Percentiles rank a stretch among this genome's conserved stretches.
phyloP scores from a whole-genome alignment of 2,888 invertebrate genomes.

The Apoda limacodes region DNA sequence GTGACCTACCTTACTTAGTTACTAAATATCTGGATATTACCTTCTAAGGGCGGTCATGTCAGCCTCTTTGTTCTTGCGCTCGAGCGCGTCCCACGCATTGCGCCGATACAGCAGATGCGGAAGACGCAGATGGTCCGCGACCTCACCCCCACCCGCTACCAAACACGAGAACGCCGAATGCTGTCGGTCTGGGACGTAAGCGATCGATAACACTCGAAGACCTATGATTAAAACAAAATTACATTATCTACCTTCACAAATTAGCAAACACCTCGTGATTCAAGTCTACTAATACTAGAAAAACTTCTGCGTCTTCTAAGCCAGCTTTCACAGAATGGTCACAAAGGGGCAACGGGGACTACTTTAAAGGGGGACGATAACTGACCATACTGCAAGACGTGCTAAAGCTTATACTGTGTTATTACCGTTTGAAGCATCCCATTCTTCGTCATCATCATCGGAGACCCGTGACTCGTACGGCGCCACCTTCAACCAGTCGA shows the following conservation, averaged over 20 bases:
- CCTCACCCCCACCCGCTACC: slow-evolving; percentile 90
- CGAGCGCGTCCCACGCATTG: slow-evolving; percentile 67
- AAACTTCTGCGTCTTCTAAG: too few relatives aligned
- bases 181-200: slow-evolving; percentile 86
- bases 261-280: too few relatives aligned
- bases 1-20: too few relatives aligned
- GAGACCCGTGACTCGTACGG: slow-evolving; percentile 76
- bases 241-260: not conserved
- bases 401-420: too few relatives aligned
- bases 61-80: slow-evolving; percentile 51
- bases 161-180: slow-evolving; percentile 91
- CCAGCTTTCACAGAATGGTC: too few relatives aligned
- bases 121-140: slow-evolving; percentile 89
- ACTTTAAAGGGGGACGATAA: too few relatives aligned
- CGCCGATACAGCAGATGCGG: slow-evolving; percentile 87
- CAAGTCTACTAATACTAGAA: too few relatives aligned
- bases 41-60: slow-evolving; percentile 53
- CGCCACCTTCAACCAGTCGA: slow-evolving; percentile 90
- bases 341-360: too few relatives aligned
- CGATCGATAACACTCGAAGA: slow-evolving; percentile 84
- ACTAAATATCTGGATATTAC: too few relatives aligned
- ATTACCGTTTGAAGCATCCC: slow-evolving; percentile 80
- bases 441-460: slow-evolving; percentile 92
- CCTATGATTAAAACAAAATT: slow-evolving; percentile 60
- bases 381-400: too few relatives aligned